Conservation (phyloP, 1,140 invertebrate species). For the Bombus balteatus region DNA sequence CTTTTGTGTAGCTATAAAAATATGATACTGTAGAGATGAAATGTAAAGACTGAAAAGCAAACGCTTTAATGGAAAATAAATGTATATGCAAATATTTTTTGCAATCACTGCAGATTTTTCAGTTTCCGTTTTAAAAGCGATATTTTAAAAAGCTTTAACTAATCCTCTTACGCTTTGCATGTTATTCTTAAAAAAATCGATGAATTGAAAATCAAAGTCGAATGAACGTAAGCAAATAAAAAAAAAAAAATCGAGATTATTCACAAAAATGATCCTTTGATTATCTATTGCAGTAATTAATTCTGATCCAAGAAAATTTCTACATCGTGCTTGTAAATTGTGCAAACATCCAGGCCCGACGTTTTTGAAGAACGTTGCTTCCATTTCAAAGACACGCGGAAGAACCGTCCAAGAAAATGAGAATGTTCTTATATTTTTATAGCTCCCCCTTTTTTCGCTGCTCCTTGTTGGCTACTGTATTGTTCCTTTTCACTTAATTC, state of each 20-base stretch:
- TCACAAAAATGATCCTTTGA: background rate
- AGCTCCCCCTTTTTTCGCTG: background rate
- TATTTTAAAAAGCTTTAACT: too few species aligned
- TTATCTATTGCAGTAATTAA: background rate
- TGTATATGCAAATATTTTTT: too few species aligned
- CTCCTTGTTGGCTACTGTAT: background rate
- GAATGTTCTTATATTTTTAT: constrained; percentile 1
- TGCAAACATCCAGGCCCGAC: constrained; percentile 17
- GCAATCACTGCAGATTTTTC: too few species aligned
- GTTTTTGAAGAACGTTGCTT: constrained; percentile 12
- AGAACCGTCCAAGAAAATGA: background rate
- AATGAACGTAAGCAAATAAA: background rate
- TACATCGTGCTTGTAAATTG: background rate
- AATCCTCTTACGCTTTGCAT: background rate
- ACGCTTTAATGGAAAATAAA: too few species aligned
- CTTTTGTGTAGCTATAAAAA: too few species aligned
- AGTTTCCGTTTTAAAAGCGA: too few species aligned
- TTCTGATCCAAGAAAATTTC: background rate
- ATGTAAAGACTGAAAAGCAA: too few species aligned
- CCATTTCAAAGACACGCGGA: too few species aligned
- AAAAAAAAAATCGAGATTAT: background rate
- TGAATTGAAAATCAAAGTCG: background rate
- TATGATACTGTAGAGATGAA: too few species aligned
- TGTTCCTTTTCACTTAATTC: constrained; percentile 30
- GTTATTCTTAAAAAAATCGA: background rate